Conservation (phyloP, 2,888 invertebrate genomes). For the Polyommatus icarus region DNA sequence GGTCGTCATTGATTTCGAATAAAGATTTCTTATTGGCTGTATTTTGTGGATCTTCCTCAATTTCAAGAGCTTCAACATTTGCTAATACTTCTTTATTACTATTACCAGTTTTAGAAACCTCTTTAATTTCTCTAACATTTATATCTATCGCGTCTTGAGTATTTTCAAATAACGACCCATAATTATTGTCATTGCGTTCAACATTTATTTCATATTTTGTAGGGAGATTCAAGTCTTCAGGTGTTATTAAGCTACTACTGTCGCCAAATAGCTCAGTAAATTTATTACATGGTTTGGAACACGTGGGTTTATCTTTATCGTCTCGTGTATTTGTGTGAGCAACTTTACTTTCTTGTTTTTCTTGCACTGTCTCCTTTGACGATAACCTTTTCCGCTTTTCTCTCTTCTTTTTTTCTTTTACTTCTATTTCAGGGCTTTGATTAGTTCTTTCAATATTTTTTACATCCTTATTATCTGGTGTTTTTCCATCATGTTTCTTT, state of each 20-base stretch:
- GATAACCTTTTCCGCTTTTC: slow-evolving; percentile 3
- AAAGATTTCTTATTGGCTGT: background rate
- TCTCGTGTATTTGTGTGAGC: background rate
- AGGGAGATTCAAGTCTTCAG: slow-evolving; percentile 65
- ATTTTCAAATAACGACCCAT: slow-evolving; percentile 59
- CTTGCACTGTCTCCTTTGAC: background rate
- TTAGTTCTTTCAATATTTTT: background rate
- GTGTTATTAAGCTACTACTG: slow-evolving; percentile 67
- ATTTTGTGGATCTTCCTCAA: slow-evolving; percentile 19
- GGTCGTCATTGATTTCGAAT: slow-evolving; percentile 3
- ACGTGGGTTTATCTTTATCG: slow-evolving; percentile 41
- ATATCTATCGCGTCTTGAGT: slow-evolving; percentile 61
- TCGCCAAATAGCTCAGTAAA: slow-evolving; percentile 70
- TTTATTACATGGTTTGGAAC: slow-evolving; percentile 46
- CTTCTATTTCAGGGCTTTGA: background rate
- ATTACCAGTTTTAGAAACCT: slow-evolving; percentile 22
- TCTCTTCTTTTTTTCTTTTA: slow-evolving; percentile 7
- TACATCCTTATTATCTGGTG: background rate
- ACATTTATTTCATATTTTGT: slow-evolving; percentile 37
- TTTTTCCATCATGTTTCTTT: slow-evolving; percentile 6
- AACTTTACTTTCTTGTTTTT: background rate
- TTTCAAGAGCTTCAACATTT: background rate
- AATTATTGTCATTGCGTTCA: slow-evolving; percentile 45
- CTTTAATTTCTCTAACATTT: slow-evolving; percentile 41
- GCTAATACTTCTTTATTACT: background rate